Conservation (phyloP, 2,888 invertebrate species). For the Temnothorax rugatulus region DNA sequence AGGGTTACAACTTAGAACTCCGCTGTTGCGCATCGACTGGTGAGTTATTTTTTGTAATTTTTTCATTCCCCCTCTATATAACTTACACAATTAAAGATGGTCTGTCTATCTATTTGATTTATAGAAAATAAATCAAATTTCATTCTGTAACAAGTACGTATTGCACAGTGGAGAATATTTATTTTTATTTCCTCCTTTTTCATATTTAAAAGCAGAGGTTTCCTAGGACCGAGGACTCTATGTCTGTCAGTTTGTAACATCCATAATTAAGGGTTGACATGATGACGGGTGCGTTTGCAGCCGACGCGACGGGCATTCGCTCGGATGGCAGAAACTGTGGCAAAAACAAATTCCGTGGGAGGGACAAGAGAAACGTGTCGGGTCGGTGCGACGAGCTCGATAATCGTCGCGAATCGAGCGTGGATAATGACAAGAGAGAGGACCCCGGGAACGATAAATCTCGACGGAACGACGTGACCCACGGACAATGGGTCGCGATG, state of each 20-base stretch:
- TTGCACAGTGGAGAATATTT: background rate
- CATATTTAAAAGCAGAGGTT: background rate
- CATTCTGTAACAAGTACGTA: background rate
- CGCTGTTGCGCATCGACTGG: too few species aligned
- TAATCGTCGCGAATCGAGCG: conserved; percentile 80
- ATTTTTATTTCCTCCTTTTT: background rate
- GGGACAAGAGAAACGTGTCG: conserved; percentile 7
- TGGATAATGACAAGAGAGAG: conserved; percentile 80
- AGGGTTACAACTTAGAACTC: too few species aligned
- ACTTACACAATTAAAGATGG: too few species aligned
- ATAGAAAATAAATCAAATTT: background rate
- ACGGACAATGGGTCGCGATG: conserved; percentile 76
- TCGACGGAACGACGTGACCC: conserved; percentile 68
- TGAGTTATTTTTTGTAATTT: too few species aligned
- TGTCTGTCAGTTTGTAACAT: background rate
- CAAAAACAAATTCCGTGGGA: conserved; percentile 43
- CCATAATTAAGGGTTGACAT: background rate
- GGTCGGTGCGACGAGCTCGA: conserved; percentile 62
- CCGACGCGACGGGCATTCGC: background rate
- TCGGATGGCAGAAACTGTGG: conserved; percentile 19
- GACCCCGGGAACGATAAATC: conserved; percentile 81
- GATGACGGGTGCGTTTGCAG: conserved; percentile 1
- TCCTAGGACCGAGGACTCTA: background rate
- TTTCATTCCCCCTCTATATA: too few species aligned
- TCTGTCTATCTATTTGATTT: too few species aligned